These are phyloP conservation scores for Melanophora roralis DNA, from an alignment of 2,888 invertebrate species.

Conservation along the genomic window DNA sequence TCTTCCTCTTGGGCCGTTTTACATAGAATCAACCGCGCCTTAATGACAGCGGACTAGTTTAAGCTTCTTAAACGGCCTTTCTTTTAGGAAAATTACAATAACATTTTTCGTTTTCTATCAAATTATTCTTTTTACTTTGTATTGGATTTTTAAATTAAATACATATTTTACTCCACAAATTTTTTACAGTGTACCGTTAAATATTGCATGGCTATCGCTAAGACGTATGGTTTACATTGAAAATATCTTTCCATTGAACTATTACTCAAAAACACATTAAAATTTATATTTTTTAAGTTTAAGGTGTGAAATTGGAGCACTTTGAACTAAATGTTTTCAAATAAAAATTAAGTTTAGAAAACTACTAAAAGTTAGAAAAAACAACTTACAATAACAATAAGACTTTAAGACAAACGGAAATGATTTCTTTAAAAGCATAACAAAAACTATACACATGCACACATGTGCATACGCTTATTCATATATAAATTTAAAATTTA, in stretches of 20 bases:
- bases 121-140: too few species aligned
- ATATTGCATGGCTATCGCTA: constrained; percentile 31
- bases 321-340: constrained; percentile 38
- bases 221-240: background rate
- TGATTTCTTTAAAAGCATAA: too few species aligned
- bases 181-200: constrained; percentile 14
- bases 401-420: too few species aligned
- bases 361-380: background rate
- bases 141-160: too few species aligned
- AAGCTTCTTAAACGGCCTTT: background rate
- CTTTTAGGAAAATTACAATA: background rate
- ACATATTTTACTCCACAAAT: background rate
- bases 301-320: constrained; percentile 54
- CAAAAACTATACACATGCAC: too few species aligned
- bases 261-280: constrained; percentile 21
- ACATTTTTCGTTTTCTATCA: too few species aligned
- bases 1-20: too few species aligned
- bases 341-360: background rate
- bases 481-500: too few species aligned
- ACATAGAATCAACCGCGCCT: too few species aligned
- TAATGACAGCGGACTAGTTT: too few species aligned
- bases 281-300: constrained; percentile 21
- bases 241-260: constrained; percentile 4
- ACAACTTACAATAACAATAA: background rate
- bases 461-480: too few species aligned